A percentile compares a stretch with the other conserved stretches of the same genome.
These are phyloP conservation scores for Ictalurus furcatus DNA, from an alignment of 2,113 vertebrate genomes.

Conservation along the genomic window DNA sequence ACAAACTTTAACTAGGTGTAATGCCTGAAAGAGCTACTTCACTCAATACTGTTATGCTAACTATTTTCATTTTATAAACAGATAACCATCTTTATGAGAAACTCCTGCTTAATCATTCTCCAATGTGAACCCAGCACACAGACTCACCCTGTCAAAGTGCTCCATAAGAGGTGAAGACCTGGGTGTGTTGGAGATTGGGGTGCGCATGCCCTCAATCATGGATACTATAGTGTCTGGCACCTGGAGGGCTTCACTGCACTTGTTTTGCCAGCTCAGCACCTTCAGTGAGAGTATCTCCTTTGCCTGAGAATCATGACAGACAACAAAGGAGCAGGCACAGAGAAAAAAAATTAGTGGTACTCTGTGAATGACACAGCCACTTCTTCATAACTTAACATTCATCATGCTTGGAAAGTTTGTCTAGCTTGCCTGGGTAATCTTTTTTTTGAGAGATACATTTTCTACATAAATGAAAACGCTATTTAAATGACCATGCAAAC, in stretches of 20 bases:
- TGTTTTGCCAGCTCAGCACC: constrained; percentile 88
- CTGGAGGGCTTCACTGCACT: constrained; percentile 85
- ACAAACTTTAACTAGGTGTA: background rate
- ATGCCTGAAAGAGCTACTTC: background rate
- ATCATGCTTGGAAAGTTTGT: background rate
- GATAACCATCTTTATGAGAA: background rate
- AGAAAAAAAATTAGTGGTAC: background rate
- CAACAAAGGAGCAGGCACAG: background rate
- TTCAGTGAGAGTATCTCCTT: constrained; percentile 82
- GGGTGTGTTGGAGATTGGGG: constrained; percentile 74
- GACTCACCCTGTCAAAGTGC: constrained; percentile 76
- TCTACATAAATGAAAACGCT: background rate
- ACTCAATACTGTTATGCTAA: background rate
- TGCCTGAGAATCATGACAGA: constrained; percentile 71
- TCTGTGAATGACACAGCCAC: background rate
- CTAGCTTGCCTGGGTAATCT: background rate
- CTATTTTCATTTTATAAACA: background rate
- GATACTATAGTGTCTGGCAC: constrained; percentile 84
- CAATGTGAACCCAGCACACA: background rate
- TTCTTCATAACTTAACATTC: background rate
- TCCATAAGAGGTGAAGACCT: constrained; percentile 78
- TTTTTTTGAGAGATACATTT: background rate
- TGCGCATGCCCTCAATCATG: constrained; percentile 85
- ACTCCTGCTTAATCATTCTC: constrained; percentile 16
- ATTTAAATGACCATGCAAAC: background rate